Base-by-base conservation (phyloP, 2,888 invertebrate genomes). In the Tachina lurida region DNA sequence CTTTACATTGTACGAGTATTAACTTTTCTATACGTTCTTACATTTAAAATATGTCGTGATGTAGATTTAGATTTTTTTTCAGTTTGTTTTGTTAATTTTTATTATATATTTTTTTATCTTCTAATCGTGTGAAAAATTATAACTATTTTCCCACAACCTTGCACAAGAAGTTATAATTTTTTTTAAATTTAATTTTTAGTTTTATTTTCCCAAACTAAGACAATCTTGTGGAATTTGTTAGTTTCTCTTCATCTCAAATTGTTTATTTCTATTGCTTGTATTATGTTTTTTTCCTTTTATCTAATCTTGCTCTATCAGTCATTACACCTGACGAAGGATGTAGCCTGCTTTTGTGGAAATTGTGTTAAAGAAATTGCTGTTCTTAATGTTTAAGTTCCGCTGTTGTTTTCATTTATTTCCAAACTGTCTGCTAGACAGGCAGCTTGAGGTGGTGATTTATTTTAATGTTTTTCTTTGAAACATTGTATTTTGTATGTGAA, bases 131-230 rank as follows among this genome's bases (percentile, higher is more conserved):
- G 91, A 91, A 91, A 90, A 91, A 90, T 90, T 89, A 88, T 89
- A 90, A 91, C 90, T 87, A 85, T 79, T 88, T 91, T 91, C 90
- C 89, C 91, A 91, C 89, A 90, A 89, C 90, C 90, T 88, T 88
- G 88, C 89, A 85, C 87, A 63, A 75, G 87, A 67, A n/a, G n/a
- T n/a, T n/a, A n/a, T n/a, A n/a, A 79, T 87, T 87, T 87, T 12
- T 41, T 62, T 75, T 7, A 31, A 31, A 31, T 31, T 31, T 31
- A 7, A 63, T 76, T 76, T 76, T 19, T n/a, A 41, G 43, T 62
- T 12, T 63, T 77, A 31, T 10, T 71, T 47, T 62, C 47, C 22
- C 22, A 58, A 78, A 47, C 31, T 17, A 43, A 45, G 17, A 39
- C 13, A 13, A 62, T 70, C 31, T 65, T 75, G 10, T n/a, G 17